phyloP scores from a whole-genome alignment of 37 sponge, comb jelly and placozoan species.

The Geodia barretti region DNA sequence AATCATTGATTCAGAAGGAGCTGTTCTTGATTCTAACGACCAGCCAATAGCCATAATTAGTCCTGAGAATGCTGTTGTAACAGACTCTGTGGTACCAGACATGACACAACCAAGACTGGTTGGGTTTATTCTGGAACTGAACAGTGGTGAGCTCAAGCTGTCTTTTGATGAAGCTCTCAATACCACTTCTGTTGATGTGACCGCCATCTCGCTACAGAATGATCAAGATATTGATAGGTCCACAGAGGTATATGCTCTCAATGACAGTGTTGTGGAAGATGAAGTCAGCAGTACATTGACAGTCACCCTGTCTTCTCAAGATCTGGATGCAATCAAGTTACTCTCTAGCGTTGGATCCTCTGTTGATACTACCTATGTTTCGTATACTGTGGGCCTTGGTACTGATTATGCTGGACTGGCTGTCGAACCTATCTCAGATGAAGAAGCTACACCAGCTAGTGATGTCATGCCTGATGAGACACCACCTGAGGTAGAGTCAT shows the following conservation, averaged over 20 bases:
- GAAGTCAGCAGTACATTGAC: slow-evolving; percentile 41
- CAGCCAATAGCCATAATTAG: slow-evolving; percentile 26
- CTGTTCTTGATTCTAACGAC: slow-evolving; percentile 53
- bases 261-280: slow-evolving; percentile 20
- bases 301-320: slow-evolving; percentile 45
- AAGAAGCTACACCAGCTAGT: slow-evolving; percentile 21
- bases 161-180: slow-evolving; percentile 79
- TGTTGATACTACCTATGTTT: slow-evolving; percentile 44
- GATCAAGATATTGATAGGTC: not conserved
- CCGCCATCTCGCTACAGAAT: slow-evolving; percentile 44
- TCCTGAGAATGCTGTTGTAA: slow-evolving; percentile 34
- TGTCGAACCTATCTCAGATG: slow-evolving; percentile 11
- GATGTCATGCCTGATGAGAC: slow-evolving; percentile 46
- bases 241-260: slow-evolving; percentile 23
- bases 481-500: slow-evolving; percentile 54
- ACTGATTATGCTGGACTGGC: slow-evolving; percentile 65
- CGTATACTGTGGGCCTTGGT: slow-evolving; percentile 23
- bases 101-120: slow-evolving; percentile 57
- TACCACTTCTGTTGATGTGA: slow-evolving; percentile 39
- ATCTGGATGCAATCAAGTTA: slow-evolving; percentile 74
- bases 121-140: slow-evolving; percentile 59
- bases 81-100: slow-evolving; percentile 51
- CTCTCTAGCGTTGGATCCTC: slow-evolving; percentile 13
- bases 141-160: slow-evolving; percentile 44
- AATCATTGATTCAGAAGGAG: slow-evolving; percentile 30